Conservation (phyloP, 1,140 invertebrate species). For the Zaprionus kolodkinae region DNA sequence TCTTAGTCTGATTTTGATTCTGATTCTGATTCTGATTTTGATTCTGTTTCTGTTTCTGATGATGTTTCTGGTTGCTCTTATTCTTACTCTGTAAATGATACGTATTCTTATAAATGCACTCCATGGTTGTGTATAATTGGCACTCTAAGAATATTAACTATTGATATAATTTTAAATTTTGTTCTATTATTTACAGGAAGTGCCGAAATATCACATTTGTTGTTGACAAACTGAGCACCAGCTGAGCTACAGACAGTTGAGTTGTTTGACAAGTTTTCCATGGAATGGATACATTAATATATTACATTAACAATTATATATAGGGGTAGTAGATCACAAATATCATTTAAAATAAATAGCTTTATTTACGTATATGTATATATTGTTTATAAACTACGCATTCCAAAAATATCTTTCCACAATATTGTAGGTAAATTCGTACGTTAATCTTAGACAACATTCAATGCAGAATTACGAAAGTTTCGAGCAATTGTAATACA, state of each 20-base stretch:
- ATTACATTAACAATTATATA: too few relatives aligned
- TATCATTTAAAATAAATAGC: conserved; percentile 23
- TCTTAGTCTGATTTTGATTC: not conserved
- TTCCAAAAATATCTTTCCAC: conserved; percentile 32
- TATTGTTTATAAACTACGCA: conserved; percentile 4
- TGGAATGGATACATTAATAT: not conserved
- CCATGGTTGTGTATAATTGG: not conserved
- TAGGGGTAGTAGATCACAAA: too few relatives aligned
- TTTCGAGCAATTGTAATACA: conserved; percentile 4
- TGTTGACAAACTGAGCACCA: not conserved
- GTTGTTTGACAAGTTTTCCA: not conserved
- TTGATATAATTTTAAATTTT: not conserved
- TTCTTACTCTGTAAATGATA: not conserved
- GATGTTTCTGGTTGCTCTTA: not conserved
- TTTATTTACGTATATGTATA: conserved; percentile 23
- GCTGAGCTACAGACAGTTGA: not conserved
- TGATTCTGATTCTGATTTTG: not conserved
- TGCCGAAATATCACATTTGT: not conserved
- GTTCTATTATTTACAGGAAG: not conserved
- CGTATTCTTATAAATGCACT: not conserved
- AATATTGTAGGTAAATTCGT: conserved; percentile 49
- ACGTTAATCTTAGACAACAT: conserved; percentile 39
- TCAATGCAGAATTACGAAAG: conserved; percentile 26
- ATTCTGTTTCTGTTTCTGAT: not conserved
- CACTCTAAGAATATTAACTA: not conserved